Percentiles rank a stretch among this genome's conserved stretches.
Conservation (phyloP, 2,888 invertebrate species). For the Portevinia maculata region DNA sequence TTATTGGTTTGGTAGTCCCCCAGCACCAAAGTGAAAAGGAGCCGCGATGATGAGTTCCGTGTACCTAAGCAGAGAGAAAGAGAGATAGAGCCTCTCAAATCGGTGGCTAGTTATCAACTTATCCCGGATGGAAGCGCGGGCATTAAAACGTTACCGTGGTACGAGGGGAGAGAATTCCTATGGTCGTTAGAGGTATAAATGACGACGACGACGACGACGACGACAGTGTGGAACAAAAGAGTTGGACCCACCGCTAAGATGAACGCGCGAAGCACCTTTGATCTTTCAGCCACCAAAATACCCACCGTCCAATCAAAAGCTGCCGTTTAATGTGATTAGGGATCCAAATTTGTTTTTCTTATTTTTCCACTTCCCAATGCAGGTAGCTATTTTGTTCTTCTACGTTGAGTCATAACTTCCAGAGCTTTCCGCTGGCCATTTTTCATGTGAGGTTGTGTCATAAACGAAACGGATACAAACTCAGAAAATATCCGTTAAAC, state of each 20-base stretch:
- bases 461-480: slow-evolving; percentile 40
- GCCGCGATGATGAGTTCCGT: not conserved
- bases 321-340: slow-evolving; percentile 62
- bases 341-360: slow-evolving; percentile 38
- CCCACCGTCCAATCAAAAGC: slow-evolving; percentile 63
- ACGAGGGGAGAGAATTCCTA: slow-evolving; percentile 62
- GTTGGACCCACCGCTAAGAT: slow-evolving; percentile 68
- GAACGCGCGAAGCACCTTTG: slow-evolving; percentile 46
- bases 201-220: slow-evolving; percentile 57
- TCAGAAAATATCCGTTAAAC: slow-evolving; percentile 39
- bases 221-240: slow-evolving; percentile 58
- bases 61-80: not conserved
- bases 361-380: slow-evolving; percentile 10
- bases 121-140: slow-evolving; percentile 46
- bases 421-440: slow-evolving; percentile 40
- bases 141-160: slow-evolving; percentile 54
- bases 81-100: slow-evolving; percentile 28
- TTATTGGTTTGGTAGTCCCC: slow-evolving; percentile 32
- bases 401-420: slow-evolving; percentile 41
- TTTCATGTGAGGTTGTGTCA: slow-evolving; percentile 43
- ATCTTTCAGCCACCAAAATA: slow-evolving; percentile 36
- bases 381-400: slow-evolving; percentile 16
- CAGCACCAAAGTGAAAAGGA: slow-evolving; percentile 9
- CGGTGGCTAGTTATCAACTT: slow-evolving; percentile 73
- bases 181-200: slow-evolving; percentile 67